A percentile compares a stretch with the other conserved stretches of the same genome.
Evolutionary conservation across 2,888 invertebrate species (phyloP).

Genomic region (Pterostichus niger): DNA sequence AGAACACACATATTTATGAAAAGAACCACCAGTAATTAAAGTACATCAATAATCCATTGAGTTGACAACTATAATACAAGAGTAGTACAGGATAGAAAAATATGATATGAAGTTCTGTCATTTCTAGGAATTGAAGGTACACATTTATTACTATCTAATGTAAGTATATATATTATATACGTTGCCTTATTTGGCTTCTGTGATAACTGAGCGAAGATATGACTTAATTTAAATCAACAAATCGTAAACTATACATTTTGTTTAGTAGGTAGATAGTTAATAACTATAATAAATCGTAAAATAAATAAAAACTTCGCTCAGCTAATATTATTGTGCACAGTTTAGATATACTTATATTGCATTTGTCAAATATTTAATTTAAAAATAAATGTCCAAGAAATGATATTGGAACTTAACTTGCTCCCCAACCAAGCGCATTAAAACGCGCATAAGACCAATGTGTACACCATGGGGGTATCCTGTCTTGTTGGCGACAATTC

Average conservation of each 20-base stretch:
- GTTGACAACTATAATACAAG: conserved; percentile 34
- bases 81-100: conserved; percentile 63
- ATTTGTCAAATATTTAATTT: conserved; percentile 16
- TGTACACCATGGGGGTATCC: conserved; percentile 15
- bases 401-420: conserved; percentile 1
- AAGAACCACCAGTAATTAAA: conserved; percentile 38
- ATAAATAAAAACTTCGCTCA: conserved; percentile 39
- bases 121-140: conserved; percentile 60
- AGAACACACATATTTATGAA: conserved; percentile 62
- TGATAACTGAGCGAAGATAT: conserved; percentile 50
- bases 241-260: conserved; percentile 13
- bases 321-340: conserved; percentile 48
- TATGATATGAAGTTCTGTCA: conserved; percentile 64
- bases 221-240: conserved; percentile 5
- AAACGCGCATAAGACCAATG: neutral
- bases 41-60: conserved; percentile 45
- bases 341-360: conserved; percentile 42
- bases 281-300: conserved; percentile 8
- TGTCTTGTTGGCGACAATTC: conserved; percentile 45
- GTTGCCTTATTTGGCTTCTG: conserved; percentile 25
- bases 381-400: conserved; percentile 9
- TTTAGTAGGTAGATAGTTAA: neutral
- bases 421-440: conserved; percentile 35
- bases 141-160: conserved; percentile 49
- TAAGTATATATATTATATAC: conserved; percentile 33